Conservation (phyloP, 1,140 invertebrate genomes). For the Bicyclus anynana region DNA sequence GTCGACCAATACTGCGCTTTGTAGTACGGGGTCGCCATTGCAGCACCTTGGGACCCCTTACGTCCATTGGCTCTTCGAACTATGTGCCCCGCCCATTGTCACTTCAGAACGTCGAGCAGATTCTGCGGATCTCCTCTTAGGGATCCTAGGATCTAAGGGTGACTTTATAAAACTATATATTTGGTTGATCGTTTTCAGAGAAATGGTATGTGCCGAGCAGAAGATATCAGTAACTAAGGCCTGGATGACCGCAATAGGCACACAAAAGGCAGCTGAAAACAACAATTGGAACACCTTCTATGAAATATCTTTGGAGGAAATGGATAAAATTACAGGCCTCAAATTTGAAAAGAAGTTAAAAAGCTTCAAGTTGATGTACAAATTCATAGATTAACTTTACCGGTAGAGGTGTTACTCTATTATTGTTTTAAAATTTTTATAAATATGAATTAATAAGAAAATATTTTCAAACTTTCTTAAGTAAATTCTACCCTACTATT, state of each 20-base stretch:
- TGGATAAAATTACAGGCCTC: conserved; percentile 20
- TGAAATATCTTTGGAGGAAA: conserved; percentile 24
- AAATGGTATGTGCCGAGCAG: conserved; percentile 27
- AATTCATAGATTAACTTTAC: conserved; percentile 7
- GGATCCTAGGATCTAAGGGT: too few species aligned
- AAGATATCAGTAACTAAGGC: conserved; percentile 32
- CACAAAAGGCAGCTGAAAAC: conserved; percentile 34
- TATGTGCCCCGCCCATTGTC: too few species aligned
- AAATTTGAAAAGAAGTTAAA: conserved; percentile 21
- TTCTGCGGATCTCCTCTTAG: too few species aligned
- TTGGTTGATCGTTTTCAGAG: too few species aligned
- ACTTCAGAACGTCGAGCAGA: too few species aligned
- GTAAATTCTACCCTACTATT: too few species aligned
- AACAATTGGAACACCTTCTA: conserved; percentile 31
- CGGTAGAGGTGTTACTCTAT: not conserved
- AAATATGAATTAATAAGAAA: not conserved
- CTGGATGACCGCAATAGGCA: conserved; percentile 34
- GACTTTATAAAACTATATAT: too few species aligned
- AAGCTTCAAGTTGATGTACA: conserved; percentile 32
- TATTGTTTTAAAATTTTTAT: not conserved
- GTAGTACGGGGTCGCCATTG: too few species aligned
- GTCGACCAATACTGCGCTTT: too few species aligned
- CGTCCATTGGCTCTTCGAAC: too few species aligned
- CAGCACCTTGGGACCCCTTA: too few species aligned
- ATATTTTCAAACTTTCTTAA: too few species aligned